phyloP scores from a whole-genome alignment of 92 coral and sea anemone species.

The Porites rus region DNA sequence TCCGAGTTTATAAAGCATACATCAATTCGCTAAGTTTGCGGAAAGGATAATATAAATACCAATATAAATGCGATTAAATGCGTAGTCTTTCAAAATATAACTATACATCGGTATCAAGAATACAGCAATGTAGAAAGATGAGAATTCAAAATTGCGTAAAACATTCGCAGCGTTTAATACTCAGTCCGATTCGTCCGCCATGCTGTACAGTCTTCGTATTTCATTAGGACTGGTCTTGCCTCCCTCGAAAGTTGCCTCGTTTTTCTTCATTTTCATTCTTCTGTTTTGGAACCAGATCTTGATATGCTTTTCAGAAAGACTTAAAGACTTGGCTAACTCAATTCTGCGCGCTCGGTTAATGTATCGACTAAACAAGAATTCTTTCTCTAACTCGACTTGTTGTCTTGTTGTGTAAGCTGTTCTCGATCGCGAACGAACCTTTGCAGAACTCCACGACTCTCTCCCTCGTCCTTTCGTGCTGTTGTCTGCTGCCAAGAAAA shows the following conservation, averaged over 20 bases:
- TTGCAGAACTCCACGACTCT: slow-evolving; percentile 85
- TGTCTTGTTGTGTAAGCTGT: slow-evolving; percentile 89
- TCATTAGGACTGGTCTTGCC: slow-evolving; percentile 74
- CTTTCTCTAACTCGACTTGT: slow-evolving; percentile 87
- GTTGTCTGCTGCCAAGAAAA: slow-evolving; percentile 6
- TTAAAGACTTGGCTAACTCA: slow-evolving; percentile 79
- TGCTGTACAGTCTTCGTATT: slow-evolving; percentile 74
- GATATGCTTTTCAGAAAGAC: slow-evolving; percentile 88
- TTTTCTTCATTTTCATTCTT: slow-evolving; percentile 88
- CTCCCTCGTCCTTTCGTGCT: slow-evolving; percentile 55
- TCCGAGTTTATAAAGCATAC: background rate
- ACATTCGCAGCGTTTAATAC: background rate
- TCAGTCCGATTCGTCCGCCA: slow-evolving; percentile 53
- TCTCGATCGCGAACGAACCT: slow-evolving; percentile 82
- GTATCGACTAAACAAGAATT: slow-evolving; percentile 83
- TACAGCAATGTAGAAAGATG: background rate
- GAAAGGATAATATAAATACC: background rate
- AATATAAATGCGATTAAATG: background rate
- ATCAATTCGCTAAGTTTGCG: background rate
- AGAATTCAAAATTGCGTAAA: background rate
- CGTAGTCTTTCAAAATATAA: background rate
- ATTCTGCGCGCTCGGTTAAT: slow-evolving; percentile 80
- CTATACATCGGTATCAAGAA: slow-evolving; percentile 1
- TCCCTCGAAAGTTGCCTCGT: slow-evolving; percentile 69
- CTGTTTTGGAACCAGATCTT: slow-evolving; percentile 93